phyloP scores from a whole-genome alignment of 2,888 invertebrate species.

The Coelinius sp. region DNA sequence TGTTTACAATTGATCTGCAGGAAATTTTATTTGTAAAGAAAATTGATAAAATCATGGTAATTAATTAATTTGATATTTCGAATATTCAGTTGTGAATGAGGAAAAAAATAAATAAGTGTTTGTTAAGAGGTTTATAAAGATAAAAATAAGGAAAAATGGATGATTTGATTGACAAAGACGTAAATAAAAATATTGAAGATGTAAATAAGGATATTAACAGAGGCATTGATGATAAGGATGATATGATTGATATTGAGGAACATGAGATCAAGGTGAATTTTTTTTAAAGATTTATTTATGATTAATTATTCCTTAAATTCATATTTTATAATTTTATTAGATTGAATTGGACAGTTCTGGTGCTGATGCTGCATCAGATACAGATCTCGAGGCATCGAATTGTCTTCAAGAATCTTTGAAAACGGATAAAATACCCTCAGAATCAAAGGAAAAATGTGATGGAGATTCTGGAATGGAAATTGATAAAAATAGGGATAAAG shows the following conservation, averaged over 20 bases:
- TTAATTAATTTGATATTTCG: too few species aligned
- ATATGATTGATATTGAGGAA: constrained; percentile 51
- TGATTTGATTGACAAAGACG: constrained; percentile 62
- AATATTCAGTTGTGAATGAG: neutral
- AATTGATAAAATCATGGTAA: too few species aligned
- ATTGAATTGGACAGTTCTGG: constrained; percentile 4
- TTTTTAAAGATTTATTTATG: neutral
- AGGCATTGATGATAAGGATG: constrained; percentile 38
- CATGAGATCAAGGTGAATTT: constrained; percentile 50
- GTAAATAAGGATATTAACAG: constrained; percentile 49
- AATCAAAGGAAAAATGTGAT: neutral
- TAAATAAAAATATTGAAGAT: constrained; percentile 54
- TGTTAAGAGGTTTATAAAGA: neutral
- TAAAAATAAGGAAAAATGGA: constrained; percentile 51
- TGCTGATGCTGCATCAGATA: constrained; percentile 43
- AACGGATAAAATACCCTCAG: neutral
- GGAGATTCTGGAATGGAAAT: constrained; percentile 46
- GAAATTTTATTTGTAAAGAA: too few species aligned
- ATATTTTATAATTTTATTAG: neutral
- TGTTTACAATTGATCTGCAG: too few species aligned
- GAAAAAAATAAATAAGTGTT: neutral
- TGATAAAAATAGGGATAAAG: constrained; percentile 47
- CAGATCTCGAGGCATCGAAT: constrained; percentile 48
- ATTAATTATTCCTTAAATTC: neutral
- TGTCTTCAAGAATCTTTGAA: constrained; percentile 6